These are phyloP conservation scores for Drosophila nr. perissopoda DNA, from an alignment of 2,888 invertebrate genomes.

Conservation along the genomic window DNA sequence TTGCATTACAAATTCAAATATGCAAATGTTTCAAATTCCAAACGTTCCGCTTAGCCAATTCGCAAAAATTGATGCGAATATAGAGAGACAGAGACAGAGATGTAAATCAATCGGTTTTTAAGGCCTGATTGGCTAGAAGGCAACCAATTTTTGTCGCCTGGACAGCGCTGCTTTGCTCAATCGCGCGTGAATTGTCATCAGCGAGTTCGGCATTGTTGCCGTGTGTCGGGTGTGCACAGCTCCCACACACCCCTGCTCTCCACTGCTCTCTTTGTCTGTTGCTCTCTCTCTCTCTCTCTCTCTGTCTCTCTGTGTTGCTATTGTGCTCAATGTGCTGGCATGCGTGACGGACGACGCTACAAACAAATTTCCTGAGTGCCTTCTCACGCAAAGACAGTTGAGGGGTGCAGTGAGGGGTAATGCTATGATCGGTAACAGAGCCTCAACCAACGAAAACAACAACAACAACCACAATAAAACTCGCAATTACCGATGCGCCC, in stretches of 20 bases:
- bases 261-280: neutral
- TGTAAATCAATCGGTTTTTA: conserved; percentile 8
- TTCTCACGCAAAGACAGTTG: conserved; percentile 36
- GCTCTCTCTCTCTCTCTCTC: conserved; percentile 4
- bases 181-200: conserved; percentile 45
- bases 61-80: neutral
- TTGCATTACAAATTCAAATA: conserved; percentile 4
- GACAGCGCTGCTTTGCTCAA: conserved; percentile 29
- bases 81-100: neutral
- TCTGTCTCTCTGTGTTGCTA: conserved; percentile 38
- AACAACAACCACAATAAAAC: conserved; percentile 24
- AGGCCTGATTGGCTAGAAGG: neutral
- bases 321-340: conserved; percentile 80
- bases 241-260: conserved; percentile 4
- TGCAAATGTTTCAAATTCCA: conserved; percentile 25
- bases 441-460: conserved; percentile 33
- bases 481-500: conserved; percentile 59
- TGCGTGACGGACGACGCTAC: conserved; percentile 80
- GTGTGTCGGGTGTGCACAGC: conserved; percentile 37
- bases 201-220: conserved; percentile 40
- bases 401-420: neutral
- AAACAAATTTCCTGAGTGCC: conserved; percentile 76
- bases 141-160: conserved; percentile 31
- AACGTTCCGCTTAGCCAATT: conserved; percentile 12
- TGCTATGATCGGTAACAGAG: conserved; percentile 60